Base-by-base conservation (phyloP, 2,888 invertebrate species). In the Alloscopus bannaensis region DNA sequence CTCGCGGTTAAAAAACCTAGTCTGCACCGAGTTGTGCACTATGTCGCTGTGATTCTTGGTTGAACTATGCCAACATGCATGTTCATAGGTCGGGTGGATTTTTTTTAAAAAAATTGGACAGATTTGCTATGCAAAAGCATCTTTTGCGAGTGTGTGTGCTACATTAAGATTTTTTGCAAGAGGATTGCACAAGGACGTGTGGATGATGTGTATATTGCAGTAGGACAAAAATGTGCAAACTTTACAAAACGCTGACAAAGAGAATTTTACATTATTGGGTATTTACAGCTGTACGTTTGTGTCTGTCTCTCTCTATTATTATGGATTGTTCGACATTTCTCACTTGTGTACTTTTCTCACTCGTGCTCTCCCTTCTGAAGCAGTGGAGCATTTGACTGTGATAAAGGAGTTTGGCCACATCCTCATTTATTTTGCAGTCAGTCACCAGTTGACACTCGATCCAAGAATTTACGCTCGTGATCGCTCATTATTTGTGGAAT, bases 401-500 rank as follows among this genome's bases (percentile, higher is more conserved):
- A n/a, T n/a, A 13, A 36, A 36, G 6, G 36, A 6, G 6, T 36
- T 47, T 18, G 47, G 8, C 47, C 3, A 11, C n/a, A 6, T 47
- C 3, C 4, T 11, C 18, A 28, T 28, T 28, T 28, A 28, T 28
- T 26, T 60, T 36, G 29, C 18, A 71, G 60, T 71, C 60, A 69
- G 69, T 69, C 57, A 69, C 3, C 50, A 60, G 71, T 29, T 71
- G 22, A 64, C 52, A 52, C 59, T 55, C 42, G 24, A 31, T 64
- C 31, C 36, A 55, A 65, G 55, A 31, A 73, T 73, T 73, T 57
- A 57, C 57, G 69, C 64, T 64, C 52, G 64, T 62, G 73, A 73
- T 65, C 65, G 55, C 65, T 73, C 73, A 73, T 73, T 73, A 73
- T 65, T 64, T 64, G 40, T 11, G 65, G 73, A 73, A 73, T 73